A percentile compares a stretch with the other conserved stretches of the same genome.
Conservation (phyloP, 2,113 vertebrate genomes). For the Cnemophilus loriae region DNA sequence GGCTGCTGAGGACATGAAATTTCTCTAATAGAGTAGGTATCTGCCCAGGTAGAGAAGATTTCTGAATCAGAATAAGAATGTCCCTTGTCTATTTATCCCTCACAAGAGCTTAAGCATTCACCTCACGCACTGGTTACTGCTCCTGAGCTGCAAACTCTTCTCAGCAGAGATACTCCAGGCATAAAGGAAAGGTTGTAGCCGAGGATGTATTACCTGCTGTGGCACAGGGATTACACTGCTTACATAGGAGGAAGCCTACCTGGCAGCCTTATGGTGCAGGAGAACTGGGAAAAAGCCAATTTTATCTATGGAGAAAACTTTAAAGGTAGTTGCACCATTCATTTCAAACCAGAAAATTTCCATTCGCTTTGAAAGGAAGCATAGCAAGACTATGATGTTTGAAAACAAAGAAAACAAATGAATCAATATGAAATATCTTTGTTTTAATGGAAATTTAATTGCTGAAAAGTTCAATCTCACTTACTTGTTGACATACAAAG, state of each 20-base stretch:
- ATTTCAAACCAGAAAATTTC: not conserved
- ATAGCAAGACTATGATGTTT: not conserved
- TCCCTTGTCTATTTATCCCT: not conserved
- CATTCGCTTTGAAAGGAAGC: not conserved
- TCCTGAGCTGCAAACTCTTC: not conserved
- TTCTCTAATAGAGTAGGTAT: not conserved
- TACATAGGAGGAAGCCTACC: not conserved
- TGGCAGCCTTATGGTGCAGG: fast-evolving
- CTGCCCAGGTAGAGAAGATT: not conserved
- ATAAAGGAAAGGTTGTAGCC: not conserved
- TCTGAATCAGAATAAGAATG: not conserved
- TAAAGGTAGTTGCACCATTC: not conserved
- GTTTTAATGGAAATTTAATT: not conserved
- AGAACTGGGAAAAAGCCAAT: not conserved
- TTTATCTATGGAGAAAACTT: not conserved
- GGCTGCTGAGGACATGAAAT: not conserved
- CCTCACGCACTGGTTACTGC: not conserved
- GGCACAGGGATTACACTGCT: not conserved
- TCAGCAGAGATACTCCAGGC: not conserved
- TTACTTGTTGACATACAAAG: not conserved
- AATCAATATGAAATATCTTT: not conserved
- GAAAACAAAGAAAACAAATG: not conserved
- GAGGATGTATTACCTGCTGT: not conserved
- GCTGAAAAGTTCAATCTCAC: not conserved
- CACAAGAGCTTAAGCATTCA: not conserved